Conservation (phyloP, 2,797 vertebrate genomes). For the Siniperca undulata region DNA sequence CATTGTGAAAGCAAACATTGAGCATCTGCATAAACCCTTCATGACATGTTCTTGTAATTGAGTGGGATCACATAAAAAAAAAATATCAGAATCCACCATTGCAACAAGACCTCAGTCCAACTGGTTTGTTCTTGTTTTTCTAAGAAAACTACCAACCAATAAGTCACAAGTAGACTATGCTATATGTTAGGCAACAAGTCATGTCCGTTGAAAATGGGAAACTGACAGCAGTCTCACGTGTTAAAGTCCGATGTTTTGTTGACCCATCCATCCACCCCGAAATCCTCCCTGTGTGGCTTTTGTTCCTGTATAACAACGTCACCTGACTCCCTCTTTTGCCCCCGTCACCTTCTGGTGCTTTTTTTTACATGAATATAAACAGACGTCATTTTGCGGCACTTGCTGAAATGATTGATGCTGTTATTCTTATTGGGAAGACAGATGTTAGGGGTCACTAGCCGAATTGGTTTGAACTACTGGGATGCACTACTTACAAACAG, state of each 20-base stretch:
- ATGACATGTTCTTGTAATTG: not conserved
- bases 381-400: not conserved
- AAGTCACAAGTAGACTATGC: no score
- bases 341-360: not conserved
- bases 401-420: not conserved
- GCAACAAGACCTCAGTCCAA: slow-evolving; percentile 14
- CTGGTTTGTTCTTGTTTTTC: not conserved
- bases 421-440: not conserved
- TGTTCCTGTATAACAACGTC: not conserved
- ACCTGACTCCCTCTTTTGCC: not conserved
- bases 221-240: no score
- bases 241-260: no score
- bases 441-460: not conserved
- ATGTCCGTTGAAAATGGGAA: no score
- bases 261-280: no score
- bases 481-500: not conserved
- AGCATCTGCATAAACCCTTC: slow-evolving; percentile 22
- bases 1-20: slow-evolving; percentile 28
- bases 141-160: not conserved
- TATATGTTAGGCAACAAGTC: no score
- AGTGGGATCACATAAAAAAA: slow-evolving; percentile 3
- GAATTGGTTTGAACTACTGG: not conserved
- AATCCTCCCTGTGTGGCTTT: no score
- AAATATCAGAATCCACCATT: slow-evolving; percentile 1
- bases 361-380: not conserved